phyloP scores from a whole-genome alignment of 2,888 invertebrate genomes.

The Tiliacea aurago region DNA sequence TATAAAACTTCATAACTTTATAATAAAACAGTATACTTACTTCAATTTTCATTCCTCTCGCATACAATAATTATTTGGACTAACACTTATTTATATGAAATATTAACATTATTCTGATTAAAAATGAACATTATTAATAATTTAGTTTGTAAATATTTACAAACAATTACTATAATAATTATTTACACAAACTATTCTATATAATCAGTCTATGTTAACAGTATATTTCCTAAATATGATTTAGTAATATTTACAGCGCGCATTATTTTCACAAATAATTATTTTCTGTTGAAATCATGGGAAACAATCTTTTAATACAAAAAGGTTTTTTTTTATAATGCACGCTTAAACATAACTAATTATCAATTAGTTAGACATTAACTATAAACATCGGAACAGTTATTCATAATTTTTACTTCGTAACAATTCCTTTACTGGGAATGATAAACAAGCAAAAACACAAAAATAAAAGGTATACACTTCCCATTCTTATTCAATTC shows the following conservation, averaged over 20 bases:
- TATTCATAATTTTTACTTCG: conserved; percentile 28
- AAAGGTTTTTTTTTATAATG: conserved; percentile 20
- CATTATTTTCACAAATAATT: conserved; percentile 40
- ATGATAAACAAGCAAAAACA: background rate
- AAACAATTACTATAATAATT: conserved; percentile 65
- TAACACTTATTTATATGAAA: conserved; percentile 63
- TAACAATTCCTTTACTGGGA: conserved; percentile 32
- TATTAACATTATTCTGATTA: conserved; percentile 61
- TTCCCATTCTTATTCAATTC: background rate
- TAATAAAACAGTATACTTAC: conserved; percentile 26
- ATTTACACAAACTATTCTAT: conserved; percentile 76
- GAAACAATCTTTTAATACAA: background rate
- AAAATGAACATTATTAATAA: conserved; percentile 65
- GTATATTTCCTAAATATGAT: conserved; percentile 63
- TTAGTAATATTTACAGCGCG: conserved; percentile 30
- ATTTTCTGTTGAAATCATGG: background rate
- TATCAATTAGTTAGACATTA: conserved; percentile 53
- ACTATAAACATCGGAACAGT: conserved; percentile 55
- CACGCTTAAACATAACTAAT: conserved; percentile 41
- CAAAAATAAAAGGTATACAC: background rate
- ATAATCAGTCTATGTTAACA: conserved; percentile 87
- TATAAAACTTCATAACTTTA: conserved; percentile 15
- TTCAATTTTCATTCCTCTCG: conserved; percentile 24
- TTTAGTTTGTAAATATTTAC: conserved; percentile 70
- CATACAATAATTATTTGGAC: conserved; percentile 60